Evolutionary conservation across 2,888 invertebrate species (phyloP), one percentile per base, ranked within the genome.

Genomic region (Seira musarum): DNA sequence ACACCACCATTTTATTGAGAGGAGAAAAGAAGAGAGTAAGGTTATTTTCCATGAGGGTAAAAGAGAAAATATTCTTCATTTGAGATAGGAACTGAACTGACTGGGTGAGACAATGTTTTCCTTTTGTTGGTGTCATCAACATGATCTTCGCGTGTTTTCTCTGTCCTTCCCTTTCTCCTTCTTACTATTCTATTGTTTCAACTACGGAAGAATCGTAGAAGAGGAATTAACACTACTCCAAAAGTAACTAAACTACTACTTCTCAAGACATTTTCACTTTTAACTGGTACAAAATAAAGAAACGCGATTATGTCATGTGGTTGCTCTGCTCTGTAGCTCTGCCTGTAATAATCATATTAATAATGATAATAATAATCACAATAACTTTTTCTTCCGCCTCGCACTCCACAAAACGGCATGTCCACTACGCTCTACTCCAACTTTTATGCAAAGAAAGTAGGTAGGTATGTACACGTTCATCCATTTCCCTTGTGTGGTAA

Each of bases 151-250:
- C 17, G 15, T 17, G 53, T 53, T 53, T 15, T 61, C 30, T 15
- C 13, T 64, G 21, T 25, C 63, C 61, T 46, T 61, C 61, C 19
- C 49, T 53, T 53, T 17, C 53, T 53, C 53, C 15, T 66, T 65
- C 60, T 64, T 15, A 13, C 17, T 17, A 19, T 70, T 64, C 65
- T 70, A 57, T 77, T 70, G 77, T 77, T 76, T 69, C 17, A 69
- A 30, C 30, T 8, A 30, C 3, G 30, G 30, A 30, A 30, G 17
- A 53, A 53, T 53, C 17, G 13, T 53, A 15, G 3, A 3, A 13
- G 53, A 17, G 53, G 53, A 53, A 78, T 71, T 71, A 64, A 71
- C 71, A 71, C 71, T 71, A 67, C 71, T 57, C 57, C 63, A 21
- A 70, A 70, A 77, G 70, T 77, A 67, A 70, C 76, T 70, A n/a